These are phyloP conservation scores for Neoitamus cyanurus DNA, from an alignment of 2,888 invertebrate genomes.

Conservation along the genomic window DNA sequence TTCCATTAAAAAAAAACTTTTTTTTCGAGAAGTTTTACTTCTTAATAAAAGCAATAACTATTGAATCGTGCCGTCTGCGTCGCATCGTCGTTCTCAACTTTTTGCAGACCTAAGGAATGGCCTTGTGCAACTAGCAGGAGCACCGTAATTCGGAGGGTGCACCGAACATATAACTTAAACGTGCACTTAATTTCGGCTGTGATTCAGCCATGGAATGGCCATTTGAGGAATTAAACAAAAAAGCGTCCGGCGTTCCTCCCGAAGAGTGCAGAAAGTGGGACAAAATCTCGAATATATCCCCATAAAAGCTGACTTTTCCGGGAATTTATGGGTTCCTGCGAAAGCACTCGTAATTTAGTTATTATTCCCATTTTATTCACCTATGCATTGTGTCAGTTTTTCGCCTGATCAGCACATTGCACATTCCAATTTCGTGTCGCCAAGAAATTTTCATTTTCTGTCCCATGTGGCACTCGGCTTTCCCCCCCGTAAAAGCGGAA, in stretches of 20 bases:
- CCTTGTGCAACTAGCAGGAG: not conserved
- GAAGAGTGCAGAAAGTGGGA: not conserved
- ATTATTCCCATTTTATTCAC: not conserved
- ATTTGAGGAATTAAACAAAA: not conserved
- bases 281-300: not conserved
- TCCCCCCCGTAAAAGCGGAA: not conserved
- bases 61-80: not conserved
- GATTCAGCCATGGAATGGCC: not conserved
- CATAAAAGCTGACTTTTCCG: conserved; percentile 5
- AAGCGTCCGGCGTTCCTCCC: not conserved
- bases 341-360: not conserved
- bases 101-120: not conserved
- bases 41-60: not conserved
- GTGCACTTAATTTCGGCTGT: not conserved
- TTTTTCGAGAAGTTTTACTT: not conserved
- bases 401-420: not conserved
- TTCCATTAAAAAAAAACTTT: not conserved
- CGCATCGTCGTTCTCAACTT: not conserved
- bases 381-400: conserved; percentile 5
- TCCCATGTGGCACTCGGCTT: not conserved
- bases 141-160: not conserved
- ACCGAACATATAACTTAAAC: not conserved
- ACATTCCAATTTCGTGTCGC: not conserved
- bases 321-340: not conserved
- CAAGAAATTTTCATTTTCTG: conserved; percentile 20